Evolutionary conservation across 2,888 invertebrate species (phyloP).

Genomic region (Leucoma salicis): DNA sequence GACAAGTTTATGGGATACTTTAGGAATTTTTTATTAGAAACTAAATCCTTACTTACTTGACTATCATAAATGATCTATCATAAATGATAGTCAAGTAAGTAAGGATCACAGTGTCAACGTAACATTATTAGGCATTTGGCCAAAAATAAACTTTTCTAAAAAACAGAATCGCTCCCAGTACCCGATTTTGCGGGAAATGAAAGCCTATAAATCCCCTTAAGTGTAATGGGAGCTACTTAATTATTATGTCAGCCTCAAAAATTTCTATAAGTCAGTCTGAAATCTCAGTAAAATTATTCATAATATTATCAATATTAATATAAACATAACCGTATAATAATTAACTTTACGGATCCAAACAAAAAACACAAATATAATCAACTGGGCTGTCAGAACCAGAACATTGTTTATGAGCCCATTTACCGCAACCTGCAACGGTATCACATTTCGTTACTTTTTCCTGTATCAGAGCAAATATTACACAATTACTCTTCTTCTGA

Average conservation of each 20-base stretch:
- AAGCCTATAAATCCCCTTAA: slow-evolving; percentile 11
- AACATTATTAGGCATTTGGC: slow-evolving; percentile 3
- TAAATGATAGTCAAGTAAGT: too few relatives aligned
- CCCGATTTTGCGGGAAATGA: slow-evolving; percentile 14
- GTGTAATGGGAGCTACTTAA: slow-evolving; percentile 10
- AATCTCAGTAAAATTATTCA: neutral
- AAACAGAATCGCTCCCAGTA: slow-evolving; percentile 16
- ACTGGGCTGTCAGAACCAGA: slow-evolving; percentile 12
- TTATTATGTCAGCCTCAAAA: slow-evolving; percentile 5
- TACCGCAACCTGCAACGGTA: slow-evolving; percentile 27
- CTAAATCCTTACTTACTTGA: slow-evolving; percentile 12
- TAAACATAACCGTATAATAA: slow-evolving; percentile 1
- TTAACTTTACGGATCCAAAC: slow-evolving; percentile 4
- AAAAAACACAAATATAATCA: slow-evolving; percentile 3
- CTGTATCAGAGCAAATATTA: slow-evolving; percentile 27
- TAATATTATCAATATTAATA: too few relatives aligned
- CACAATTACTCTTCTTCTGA: slow-evolving; percentile 23
- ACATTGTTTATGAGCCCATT: slow-evolving; percentile 29
- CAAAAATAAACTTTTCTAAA: slow-evolving; percentile 8
- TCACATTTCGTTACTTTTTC: slow-evolving; percentile 26
- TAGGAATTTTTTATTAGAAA: slow-evolving; percentile 14
- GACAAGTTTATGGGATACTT: neutral
- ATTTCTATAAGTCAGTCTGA: neutral
- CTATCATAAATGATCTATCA: slow-evolving; percentile 7
- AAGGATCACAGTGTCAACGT: slow-evolving; percentile 6